A percentile compares a stretch with the other conserved stretches of the same genome.
Conservation (phyloP, 2,888 invertebrate genomes). For the Macrosiphum euphorbiae region DNA sequence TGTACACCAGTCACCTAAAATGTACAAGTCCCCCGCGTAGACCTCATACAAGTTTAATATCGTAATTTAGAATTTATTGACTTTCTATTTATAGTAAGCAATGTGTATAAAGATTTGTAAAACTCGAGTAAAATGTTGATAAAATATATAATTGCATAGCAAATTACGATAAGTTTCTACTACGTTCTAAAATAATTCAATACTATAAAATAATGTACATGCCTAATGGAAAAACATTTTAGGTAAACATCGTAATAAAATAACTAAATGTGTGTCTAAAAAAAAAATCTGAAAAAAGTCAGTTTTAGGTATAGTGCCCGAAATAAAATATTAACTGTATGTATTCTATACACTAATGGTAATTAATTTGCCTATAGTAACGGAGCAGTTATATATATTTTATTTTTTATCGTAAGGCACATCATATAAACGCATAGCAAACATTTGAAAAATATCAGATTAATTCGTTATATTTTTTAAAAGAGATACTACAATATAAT, state of each 20-base stretch:
- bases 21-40: not conserved
- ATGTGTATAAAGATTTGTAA: no score
- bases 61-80: not conserved
- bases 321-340: not conserved
- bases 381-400: not conserved
- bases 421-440: not conserved
- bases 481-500: not conserved
- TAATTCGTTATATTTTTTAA: not conserved
- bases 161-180: not conserved
- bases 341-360: not conserved
- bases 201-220: not conserved
- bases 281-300: not conserved
- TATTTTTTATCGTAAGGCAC: not conserved
- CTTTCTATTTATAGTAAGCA: not conserved
- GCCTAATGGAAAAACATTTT: not conserved
- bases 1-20: not conserved
- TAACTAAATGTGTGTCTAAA: not conserved
- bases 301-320: not conserved
- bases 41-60: not conserved
- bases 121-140: not conserved
- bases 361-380: slow-evolving; percentile 32
- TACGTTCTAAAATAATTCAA: not conserved
- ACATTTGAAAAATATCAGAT: not conserved
- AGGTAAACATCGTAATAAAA: not conserved
- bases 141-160: not conserved